Conservation (phyloP, 2,888 invertebrate genomes). For the Rhagonycha fulva region DNA sequence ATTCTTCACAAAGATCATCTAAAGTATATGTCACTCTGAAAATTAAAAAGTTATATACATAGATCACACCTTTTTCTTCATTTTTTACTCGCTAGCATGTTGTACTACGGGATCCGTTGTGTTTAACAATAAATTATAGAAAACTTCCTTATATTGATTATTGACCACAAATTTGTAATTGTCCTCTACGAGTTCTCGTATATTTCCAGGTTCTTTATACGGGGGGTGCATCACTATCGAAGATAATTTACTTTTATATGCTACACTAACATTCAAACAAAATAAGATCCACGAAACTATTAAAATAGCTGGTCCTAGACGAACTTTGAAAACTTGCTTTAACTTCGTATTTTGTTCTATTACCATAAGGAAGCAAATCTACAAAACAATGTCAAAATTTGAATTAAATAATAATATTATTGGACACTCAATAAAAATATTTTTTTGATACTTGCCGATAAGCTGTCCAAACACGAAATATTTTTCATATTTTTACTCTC, state of each 20-base stretch:
- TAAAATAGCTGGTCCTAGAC: conserved; percentile 2
- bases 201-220: conserved; percentile 20
- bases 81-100: conserved; percentile 11
- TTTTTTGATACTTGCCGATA: conserved; percentile 10
- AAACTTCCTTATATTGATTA: conserved; percentile 19
- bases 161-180: conserved; percentile 23
- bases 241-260: conserved; percentile 26
- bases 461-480: conserved; percentile 10
- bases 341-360: conserved; percentile 15
- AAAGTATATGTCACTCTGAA: background rate
- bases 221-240: conserved; percentile 27
- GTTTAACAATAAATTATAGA: conserved; percentile 10
- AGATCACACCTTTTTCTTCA: background rate
- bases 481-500: background rate
- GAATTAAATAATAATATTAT: background rate
- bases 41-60: background rate
- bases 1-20: conserved; percentile 25
- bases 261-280: conserved; percentile 19
- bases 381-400: background rate
- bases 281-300: conserved; percentile 21
- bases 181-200: conserved; percentile 13
- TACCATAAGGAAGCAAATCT: conserved; percentile 10
- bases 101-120: conserved; percentile 19
- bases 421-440: background rate
- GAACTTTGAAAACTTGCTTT: conserved; percentile 7